phyloP scores from a whole-genome alignment of 2,797 vertebrate species.

The Crocodylus rhombifer region DNA sequence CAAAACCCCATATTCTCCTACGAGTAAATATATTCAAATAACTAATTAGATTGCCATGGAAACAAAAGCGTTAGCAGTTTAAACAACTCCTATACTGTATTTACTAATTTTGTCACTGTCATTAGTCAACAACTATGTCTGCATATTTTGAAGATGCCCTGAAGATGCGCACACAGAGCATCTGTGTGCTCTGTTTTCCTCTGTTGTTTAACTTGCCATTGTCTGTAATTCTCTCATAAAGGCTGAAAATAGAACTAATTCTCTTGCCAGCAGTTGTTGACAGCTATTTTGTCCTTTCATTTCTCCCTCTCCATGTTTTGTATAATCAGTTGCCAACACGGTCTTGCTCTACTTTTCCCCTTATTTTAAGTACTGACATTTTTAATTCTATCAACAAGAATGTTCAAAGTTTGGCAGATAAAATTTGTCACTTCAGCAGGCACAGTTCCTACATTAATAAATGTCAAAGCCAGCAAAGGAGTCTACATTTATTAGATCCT shows the following conservation, averaged over 20 bases:
- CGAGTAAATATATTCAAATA: not conserved
- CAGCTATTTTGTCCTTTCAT: not conserved
- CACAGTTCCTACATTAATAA: not conserved
- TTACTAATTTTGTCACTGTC: not conserved
- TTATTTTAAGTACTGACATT: not conserved
- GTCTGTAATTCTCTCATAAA: not conserved
- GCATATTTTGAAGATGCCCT: not conserved
- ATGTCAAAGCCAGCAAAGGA: not conserved
- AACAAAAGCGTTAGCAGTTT: constrained; percentile 18
- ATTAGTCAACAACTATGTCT: not conserved
- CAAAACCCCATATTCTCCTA: not conserved
- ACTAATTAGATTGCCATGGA: not conserved
- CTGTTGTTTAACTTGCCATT: not conserved
- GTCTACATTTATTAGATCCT: not conserved
- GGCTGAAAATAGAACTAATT: not conserved
- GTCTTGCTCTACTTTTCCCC: not conserved
- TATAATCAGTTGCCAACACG: not conserved
- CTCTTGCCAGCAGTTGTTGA: not conserved
- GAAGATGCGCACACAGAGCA: too few relatives aligned
- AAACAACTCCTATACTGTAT: constrained; percentile 6
- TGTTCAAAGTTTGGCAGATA: not conserved
- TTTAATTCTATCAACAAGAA: not conserved
- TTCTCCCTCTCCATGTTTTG: not conserved
- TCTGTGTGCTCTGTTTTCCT: not conserved
- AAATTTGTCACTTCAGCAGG: not conserved